Base-by-base conservation (phyloP, 2,888 invertebrate genomes). In the Prosopocoilus inquinatus region DNA sequence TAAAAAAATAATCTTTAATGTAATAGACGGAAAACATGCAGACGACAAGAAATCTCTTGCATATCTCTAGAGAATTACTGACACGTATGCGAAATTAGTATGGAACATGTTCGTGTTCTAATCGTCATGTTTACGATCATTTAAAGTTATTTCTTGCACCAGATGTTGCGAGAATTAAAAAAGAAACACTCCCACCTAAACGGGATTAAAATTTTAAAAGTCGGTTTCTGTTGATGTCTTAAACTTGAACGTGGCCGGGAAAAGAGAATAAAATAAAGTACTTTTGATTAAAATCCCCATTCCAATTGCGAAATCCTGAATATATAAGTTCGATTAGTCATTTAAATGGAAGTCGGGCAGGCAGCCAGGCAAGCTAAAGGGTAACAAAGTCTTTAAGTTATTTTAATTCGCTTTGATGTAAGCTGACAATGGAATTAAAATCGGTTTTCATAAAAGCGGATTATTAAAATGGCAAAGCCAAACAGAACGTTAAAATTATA, bases 1-100 rank as follows among this genome's bases (percentile, higher is more conserved):
- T 71, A 70, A 71, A 68, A 28, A 41, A 70, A 71, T 69, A 71
- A 70, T 68, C 67, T 70, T 65, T 65, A 66, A 68, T 69, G 69
- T 69, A 71, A 71, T 69, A 70, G 70, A 67, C 67, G 68, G 63
- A 67, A 70, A 70, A 68, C 71, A 71, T 69, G 71, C 70, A 47
- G 33, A 35, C 34, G 47, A 47, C 47, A 47, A 47, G 41, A 41
- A 41, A 41, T 41, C 41, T 41, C 16, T 9, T 41, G 41, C 41
- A 41, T 41, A 41, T 41, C 41, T 36, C 36, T 41, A 13, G 41
- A 41, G 16, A 41, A 41, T 41, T 41, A 41, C 41, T 16, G 41
- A 41, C 41, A 41, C 41, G 41, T 41, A 41, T 41, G 41, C 41
- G 41, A 41, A 41, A 41, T 41, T 41, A 11, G 41, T 11, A 9